phyloP scores from a whole-genome alignment of 2,888 invertebrate genomes.

The Agonopterix subpropinquella region DNA sequence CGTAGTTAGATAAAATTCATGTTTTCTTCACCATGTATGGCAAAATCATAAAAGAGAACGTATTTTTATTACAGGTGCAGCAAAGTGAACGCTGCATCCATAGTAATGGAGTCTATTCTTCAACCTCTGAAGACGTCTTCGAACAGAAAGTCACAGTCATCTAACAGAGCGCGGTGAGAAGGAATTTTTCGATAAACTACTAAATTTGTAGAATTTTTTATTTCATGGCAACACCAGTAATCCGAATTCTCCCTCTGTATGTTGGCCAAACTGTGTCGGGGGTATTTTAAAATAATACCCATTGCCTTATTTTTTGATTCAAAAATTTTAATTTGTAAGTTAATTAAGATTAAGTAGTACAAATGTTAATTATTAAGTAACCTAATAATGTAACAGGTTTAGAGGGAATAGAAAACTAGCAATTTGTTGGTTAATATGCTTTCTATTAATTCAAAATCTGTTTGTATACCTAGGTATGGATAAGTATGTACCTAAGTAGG shows the following conservation, averaged over 20 bases:
- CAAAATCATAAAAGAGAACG: not conserved
- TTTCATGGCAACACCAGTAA: not conserved
- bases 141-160: constrained; percentile 26
- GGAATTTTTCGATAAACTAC: constrained; percentile 1
- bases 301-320: not conserved
- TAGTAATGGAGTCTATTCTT: constrained; percentile 53
- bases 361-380: not conserved
- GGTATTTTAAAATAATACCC: too few species aligned
- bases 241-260: not conserved
- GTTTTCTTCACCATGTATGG: too few species aligned
- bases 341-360: not conserved
- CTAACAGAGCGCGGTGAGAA: constrained; percentile 26
- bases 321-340: not conserved
- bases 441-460: too few species aligned
- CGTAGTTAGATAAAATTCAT: too few species aligned
- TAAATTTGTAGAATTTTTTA: not conserved
- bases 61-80: constrained; percentile 44
- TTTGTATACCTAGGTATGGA: too few species aligned
- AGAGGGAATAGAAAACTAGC: not conserved
- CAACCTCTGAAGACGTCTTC: constrained; percentile 22
- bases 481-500: too few species aligned
- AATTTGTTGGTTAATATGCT: too few species aligned
- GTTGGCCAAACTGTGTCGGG: too few species aligned
- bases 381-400: not conserved
- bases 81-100: constrained; percentile 45